Evolutionary conservation across 2,888 invertebrate genomes (phyloP).

Genomic region (Eutolmus rufibarbis): DNA sequence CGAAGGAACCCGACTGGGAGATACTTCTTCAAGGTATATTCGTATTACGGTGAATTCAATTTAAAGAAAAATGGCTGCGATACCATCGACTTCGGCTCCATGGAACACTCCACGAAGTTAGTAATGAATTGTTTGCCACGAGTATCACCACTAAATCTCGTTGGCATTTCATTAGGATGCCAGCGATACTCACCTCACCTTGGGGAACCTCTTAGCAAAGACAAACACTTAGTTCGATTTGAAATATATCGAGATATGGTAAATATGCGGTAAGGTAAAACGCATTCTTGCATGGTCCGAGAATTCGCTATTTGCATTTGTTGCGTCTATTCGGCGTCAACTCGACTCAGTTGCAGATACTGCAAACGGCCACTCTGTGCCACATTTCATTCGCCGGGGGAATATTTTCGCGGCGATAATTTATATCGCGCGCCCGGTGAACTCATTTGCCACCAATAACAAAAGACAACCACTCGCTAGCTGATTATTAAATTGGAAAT

Average conservation of each 20-base stretch:
- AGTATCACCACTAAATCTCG: slow-evolving; percentile 5
- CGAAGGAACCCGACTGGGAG: neutral
- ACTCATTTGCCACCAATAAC: slow-evolving; percentile 22
- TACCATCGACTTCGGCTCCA: neutral
- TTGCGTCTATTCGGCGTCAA: neutral
- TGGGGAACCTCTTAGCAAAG: neutral
- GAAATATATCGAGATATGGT: slow-evolving; percentile 6
- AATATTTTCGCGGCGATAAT: neutral
- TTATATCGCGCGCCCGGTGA: neutral
- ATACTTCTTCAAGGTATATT: neutral
- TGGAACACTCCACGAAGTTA: neutral
- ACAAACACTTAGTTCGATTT: neutral
- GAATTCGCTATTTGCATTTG: neutral
- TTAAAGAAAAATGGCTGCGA: neutral
- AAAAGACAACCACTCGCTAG: neutral
- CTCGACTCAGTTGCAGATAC: neutral
- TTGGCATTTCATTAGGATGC: slow-evolving; percentile 35
- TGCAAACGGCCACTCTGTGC: neutral
- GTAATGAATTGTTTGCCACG: slow-evolving; percentile 8
- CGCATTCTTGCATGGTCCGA: neutral
- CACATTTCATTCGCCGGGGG: neutral
- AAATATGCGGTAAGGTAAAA: neutral
- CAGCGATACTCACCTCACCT: slow-evolving; percentile 1
- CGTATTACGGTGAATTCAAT: neutral
- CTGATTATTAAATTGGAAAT: neutral